Conservation (phyloP, 2,113 vertebrate species). For the Sturnus vulgaris region DNA sequence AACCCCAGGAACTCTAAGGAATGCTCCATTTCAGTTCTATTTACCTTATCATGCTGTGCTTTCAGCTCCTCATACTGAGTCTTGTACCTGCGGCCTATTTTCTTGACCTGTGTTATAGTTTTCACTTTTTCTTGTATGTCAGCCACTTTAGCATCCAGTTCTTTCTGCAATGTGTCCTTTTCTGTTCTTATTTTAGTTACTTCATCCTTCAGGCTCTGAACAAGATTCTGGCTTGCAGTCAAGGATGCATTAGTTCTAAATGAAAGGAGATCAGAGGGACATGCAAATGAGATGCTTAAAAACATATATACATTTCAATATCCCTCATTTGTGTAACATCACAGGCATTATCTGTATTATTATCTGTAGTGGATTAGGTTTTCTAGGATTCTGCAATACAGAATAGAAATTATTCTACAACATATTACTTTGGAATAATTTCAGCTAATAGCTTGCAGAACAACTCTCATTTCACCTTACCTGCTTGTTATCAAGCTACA, state of each 20-base stretch:
- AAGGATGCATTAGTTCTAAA: slow-evolving; percentile 81
- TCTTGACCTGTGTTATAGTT: slow-evolving; percentile 96
- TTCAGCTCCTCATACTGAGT: slow-evolving; percentile 97
- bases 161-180: slow-evolving; percentile 83
- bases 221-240: slow-evolving; percentile 83
- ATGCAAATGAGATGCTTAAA: not conserved
- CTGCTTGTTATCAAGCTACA: not conserved
- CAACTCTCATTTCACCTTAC: not conserved
- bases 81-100: slow-evolving; percentile 94
- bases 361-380: not conserved
- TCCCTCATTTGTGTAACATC: too few species aligned
- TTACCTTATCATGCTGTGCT: slow-evolving; percentile 88
- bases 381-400: not conserved
- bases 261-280: not conserved
- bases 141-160: slow-evolving; percentile 80
- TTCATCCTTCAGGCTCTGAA: slow-evolving; percentile 84
- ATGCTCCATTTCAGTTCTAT: not conserved
- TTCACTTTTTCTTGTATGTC: slow-evolving; percentile 89
- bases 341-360: not conserved
- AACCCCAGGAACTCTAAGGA: not conserved
- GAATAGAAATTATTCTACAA: not conserved
- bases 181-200: slow-evolving; percentile 79
- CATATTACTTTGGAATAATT: not conserved
- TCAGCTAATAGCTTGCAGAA: not conserved
- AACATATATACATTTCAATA: not conserved